Evolutionary conservation across 2,797 vertebrate genomes (phyloP), one percentile per base, ranked within the genome.

Genomic region (Sciaenops ocellatus): DNA sequence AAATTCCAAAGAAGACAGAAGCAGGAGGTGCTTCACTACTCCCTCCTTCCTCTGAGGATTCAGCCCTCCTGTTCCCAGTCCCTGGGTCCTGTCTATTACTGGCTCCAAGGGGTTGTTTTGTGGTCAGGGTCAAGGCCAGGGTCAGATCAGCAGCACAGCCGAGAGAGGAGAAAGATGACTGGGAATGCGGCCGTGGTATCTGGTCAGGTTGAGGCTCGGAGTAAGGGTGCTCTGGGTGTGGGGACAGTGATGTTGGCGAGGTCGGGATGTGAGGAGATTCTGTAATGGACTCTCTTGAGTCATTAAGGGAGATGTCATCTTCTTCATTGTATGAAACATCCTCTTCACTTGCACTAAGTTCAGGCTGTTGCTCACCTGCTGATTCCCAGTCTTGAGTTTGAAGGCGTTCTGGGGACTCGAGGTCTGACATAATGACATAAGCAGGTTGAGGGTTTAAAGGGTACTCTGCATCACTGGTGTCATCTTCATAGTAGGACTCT

Each of bases 1-100:
- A 94, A 95, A 97, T 95, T 95, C 97, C 96, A 96, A 96, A 97
- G 95, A 96, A 96, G 93, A 96, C 94, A 88, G 96, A 93, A 96
- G 96, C 97, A 97, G 96, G 97, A 97, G 96, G 97, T 95, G 96
- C 90, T 89, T 92, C 87, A 72, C 80, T 87, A 70, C 87, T 91
- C 94, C 93, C 94, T 97, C 97, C 97, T 97, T 97, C 96, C 90
- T 90, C 94, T 93, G 92, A 95, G 95, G 96, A 96, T 92, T 93
- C 94, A 94, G 95, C 95, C 94, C 95, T 95, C 95, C 95, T 96
- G 93, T 82, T 90, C 74, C 79, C 80, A 79, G 80, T 90, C 79
- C 72, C 73, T 73, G 26, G 41, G 51, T 64, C 42, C 64, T 79
- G 85, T 73, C 90, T 90, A 83, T 85, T 68, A 69, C 80, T 85